These are phyloP conservation scores for Cromileptes altivelis DNA, from an alignment of 2,113 vertebrate species.

Conservation along the genomic window DNA sequence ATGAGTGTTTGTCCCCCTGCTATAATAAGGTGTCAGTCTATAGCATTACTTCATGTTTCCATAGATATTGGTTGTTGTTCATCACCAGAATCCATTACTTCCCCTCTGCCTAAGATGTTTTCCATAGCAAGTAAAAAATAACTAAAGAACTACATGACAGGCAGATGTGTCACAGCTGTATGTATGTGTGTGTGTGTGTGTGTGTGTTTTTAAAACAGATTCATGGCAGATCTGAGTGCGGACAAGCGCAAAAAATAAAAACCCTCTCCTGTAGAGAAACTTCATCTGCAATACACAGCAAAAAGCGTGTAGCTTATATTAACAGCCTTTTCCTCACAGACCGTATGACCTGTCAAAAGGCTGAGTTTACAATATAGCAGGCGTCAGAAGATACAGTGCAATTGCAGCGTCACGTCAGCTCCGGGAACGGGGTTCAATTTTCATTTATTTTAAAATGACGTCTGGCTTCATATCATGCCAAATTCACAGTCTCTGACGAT, in stretches of 20 bases:
- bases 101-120: constrained; percentile 38
- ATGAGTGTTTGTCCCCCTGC: constrained; percentile 14
- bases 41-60: constrained; percentile 18
- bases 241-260: constrained; percentile 15
- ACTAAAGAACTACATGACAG: constrained; percentile 57
- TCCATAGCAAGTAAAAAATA: constrained; percentile 30
- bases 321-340: constrained; percentile 51
- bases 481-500: constrained; percentile 54
- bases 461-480: constrained; percentile 54
- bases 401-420: constrained; percentile 42
- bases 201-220: constrained; percentile 19
- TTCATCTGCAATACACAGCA: constrained; percentile 52
- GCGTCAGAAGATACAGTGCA: constrained; percentile 47
- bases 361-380: constrained; percentile 52
- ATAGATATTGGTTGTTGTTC: constrained; percentile 60
- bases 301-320: constrained; percentile 57
- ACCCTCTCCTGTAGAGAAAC: background rate
- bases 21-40: constrained; percentile 30
- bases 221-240: constrained; percentile 43
- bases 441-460: constrained; percentile 65
- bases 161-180: constrained; percentile 25
- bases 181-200: background rate
- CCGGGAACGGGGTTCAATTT: constrained; percentile 48
- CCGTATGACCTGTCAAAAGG: constrained; percentile 64
- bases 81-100: constrained; percentile 54